These are phyloP conservation scores for Drosophila maculinotata DNA, from an alignment of 2,888 invertebrate genomes.

Conservation along the genomic window DNA sequence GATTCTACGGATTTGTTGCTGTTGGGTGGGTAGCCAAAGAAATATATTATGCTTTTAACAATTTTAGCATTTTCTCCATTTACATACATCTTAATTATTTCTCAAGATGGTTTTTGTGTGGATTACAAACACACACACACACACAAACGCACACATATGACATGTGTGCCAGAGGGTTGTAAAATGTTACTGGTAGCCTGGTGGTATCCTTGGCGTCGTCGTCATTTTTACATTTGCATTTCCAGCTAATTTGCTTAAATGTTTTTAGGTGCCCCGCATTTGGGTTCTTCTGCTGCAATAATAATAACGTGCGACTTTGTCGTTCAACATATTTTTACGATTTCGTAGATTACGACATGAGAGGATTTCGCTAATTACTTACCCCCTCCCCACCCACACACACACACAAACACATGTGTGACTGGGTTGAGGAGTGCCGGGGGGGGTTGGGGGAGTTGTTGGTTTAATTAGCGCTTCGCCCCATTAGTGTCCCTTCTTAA, in stretches of 20 bases:
- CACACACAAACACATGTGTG: slow-evolving; percentile 13
- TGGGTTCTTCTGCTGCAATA: slow-evolving; percentile 54
- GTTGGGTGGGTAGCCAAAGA: slow-evolving; percentile 60
- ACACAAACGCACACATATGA: slow-evolving; percentile 12
- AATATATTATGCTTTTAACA: slow-evolving; percentile 78
- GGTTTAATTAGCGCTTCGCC: slow-evolving; percentile 68
- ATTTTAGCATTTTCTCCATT: slow-evolving; percentile 78
- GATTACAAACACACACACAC: slow-evolving; percentile 54
- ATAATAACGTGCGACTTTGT: slow-evolving; percentile 75
- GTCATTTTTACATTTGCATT: slow-evolving; percentile 81
- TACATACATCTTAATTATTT: slow-evolving; percentile 85
- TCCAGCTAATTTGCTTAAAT: slow-evolving; percentile 79
- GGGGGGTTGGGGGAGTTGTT: slow-evolving; percentile 15
- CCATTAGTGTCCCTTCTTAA: slow-evolving; percentile 68
- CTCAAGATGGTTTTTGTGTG: slow-evolving; percentile 79
- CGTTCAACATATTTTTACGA: slow-evolving; percentile 78
- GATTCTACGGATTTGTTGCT: slow-evolving; percentile 13
- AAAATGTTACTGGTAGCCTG: slow-evolving; percentile 73
- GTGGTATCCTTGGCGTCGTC: slow-evolving; percentile 69
- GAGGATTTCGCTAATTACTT: slow-evolving; percentile 78
- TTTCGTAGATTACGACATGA: slow-evolving; percentile 70
- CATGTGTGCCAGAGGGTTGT: slow-evolving; percentile 58
- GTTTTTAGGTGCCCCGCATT: slow-evolving; percentile 67
- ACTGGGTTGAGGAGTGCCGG: background rate
- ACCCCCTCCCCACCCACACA: slow-evolving; percentile 9